Conservation (phyloP, 2,797 vertebrate genomes). For the Acrossocheilus fasciatus region DNA sequence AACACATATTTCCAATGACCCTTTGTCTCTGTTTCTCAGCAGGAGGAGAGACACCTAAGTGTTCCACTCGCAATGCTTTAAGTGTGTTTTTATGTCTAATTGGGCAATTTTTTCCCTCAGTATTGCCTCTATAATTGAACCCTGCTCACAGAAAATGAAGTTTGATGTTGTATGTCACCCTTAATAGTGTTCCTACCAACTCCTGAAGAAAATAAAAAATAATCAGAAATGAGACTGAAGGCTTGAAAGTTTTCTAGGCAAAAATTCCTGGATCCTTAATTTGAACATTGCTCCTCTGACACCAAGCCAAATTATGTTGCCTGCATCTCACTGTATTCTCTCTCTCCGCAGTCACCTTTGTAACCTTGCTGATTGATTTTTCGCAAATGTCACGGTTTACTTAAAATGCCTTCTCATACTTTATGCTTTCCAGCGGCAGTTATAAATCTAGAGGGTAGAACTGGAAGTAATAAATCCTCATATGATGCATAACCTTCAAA, state of each 20-base stretch:
- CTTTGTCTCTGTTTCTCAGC: conserved; percentile 52
- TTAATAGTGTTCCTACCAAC: conserved; percentile 49
- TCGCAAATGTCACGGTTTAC: conserved; percentile 52
- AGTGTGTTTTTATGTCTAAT: conserved; percentile 61
- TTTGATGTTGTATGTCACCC: conserved; percentile 63
- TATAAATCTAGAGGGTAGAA: conserved; percentile 60
- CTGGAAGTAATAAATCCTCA: conserved; percentile 59
- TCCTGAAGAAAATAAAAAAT: conserved; percentile 23
- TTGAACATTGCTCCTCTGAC: conserved; percentile 52
- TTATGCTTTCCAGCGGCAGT: conserved; percentile 45
- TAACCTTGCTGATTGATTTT: conserved; percentile 64
- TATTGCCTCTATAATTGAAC: conserved; percentile 53
- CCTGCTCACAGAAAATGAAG: conserved; percentile 54
- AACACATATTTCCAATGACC: conserved; percentile 42
- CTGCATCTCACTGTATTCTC: conserved; percentile 17
- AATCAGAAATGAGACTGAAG: neutral
- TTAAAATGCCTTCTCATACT: conserved; percentile 59
- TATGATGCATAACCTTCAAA: conserved; percentile 64
- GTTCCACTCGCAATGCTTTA: conserved; percentile 48
- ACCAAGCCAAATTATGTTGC: conserved; percentile 42
- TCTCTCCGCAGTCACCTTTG: conserved; percentile 40
- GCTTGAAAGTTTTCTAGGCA: conserved; percentile 24
- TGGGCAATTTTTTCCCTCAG: conserved; percentile 60
- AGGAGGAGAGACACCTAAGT: conserved; percentile 54
- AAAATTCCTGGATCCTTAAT: conserved; percentile 25